These are phyloP conservation scores for Drosophila azteca DNA, from an alignment of 1,140 invertebrate genomes.

Conservation along the genomic window DNA sequence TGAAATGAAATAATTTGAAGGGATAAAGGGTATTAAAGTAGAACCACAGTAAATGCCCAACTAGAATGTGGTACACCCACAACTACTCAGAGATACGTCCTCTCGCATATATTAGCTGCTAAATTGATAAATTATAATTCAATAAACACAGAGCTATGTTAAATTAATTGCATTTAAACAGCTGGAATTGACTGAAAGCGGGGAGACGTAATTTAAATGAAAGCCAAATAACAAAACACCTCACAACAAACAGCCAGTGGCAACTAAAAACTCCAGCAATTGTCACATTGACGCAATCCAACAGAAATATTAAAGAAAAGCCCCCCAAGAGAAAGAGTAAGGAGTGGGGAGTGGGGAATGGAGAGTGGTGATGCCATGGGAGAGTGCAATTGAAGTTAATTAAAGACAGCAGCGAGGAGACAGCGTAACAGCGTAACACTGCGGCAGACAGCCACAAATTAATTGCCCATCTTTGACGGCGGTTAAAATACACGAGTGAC, in stretches of 20 bases:
- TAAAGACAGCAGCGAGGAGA: conserved; percentile 56
- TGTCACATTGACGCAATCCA: conserved; percentile 75
- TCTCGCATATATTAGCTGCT: background rate
- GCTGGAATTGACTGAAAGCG: conserved; percentile 22
- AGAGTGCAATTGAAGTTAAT: conserved; percentile 70
- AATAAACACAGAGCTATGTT: conserved; percentile 22
- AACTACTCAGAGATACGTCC: too few relatives aligned
- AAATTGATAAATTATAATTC: conserved; percentile 31
- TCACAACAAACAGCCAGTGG: conserved; percentile 46
- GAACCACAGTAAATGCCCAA: too few relatives aligned
- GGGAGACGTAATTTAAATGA: conserved; percentile 30
- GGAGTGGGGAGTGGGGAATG: too few relatives aligned
- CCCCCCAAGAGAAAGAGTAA: too few relatives aligned
- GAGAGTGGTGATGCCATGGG: too few relatives aligned
- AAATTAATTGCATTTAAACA: conserved; percentile 51
- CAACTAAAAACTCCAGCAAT: conserved; percentile 34
- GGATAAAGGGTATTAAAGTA: too few relatives aligned
- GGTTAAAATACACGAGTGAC: conserved; percentile 42
- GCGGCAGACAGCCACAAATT: conserved; percentile 43
- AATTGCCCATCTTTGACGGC: conserved; percentile 47
- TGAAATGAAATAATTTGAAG: too few relatives aligned
- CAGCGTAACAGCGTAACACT: conserved; percentile 56
- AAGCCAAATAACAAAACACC: conserved; percentile 46
- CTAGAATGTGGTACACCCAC: too few relatives aligned
- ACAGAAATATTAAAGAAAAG: conserved; percentile 3